Conservation (phyloP, 2,888 invertebrate species). For the Tinea pellionella region DNA sequence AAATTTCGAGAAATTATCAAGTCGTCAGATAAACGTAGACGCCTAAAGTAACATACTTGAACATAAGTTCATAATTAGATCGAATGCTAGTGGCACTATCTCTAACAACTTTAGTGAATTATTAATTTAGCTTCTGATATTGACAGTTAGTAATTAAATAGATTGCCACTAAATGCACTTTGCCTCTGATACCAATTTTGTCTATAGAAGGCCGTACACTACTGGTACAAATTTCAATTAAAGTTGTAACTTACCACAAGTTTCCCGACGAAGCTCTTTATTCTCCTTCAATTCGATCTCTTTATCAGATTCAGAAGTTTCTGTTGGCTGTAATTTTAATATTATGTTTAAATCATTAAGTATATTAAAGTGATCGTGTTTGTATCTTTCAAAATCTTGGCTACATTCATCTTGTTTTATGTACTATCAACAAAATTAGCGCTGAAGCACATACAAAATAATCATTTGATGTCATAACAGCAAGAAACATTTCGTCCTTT, state of each 20-base stretch:
- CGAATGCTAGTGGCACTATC: background rate
- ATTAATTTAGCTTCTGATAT: background rate
- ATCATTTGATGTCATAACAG: too few relatives aligned
- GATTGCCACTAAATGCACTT: background rate
- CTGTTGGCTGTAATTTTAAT: constrained; percentile 24
- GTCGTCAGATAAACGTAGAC: too few relatives aligned
- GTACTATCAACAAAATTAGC: too few relatives aligned
- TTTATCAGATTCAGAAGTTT: constrained; percentile 18
- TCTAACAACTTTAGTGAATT: background rate
- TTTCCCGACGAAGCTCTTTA: constrained; percentile 45
- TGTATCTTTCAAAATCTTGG: too few relatives aligned
- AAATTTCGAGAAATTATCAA: too few relatives aligned
- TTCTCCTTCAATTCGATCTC: constrained; percentile 32
- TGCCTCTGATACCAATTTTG: background rate
- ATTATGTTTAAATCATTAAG: too few relatives aligned
- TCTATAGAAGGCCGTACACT: background rate
- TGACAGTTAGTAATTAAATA: background rate
- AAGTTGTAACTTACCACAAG: constrained; percentile 32
- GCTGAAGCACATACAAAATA: too few relatives aligned
- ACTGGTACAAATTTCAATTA: background rate
- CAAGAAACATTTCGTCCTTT: too few relatives aligned
- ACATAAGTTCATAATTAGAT: background rate
- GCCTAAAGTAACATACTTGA: too few relatives aligned
- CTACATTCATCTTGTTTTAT: too few relatives aligned
- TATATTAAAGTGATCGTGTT: too few relatives aligned